Evolutionary conservation across 2,888 invertebrate genomes (phyloP), one percentile per base, ranked within the genome.

Genomic region (Melitaea athalia): DNA sequence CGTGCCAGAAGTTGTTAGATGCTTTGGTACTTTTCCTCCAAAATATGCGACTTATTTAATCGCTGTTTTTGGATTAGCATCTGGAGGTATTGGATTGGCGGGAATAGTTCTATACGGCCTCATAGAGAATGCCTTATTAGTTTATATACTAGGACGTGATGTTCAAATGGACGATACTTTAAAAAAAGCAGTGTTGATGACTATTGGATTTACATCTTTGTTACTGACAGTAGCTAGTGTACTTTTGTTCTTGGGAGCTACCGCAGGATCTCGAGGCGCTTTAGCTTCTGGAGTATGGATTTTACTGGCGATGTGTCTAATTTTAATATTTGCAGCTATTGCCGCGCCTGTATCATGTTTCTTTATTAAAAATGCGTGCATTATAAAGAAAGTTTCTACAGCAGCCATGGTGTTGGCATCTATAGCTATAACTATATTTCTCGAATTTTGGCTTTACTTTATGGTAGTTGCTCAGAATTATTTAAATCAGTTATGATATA

Each of bases 401-500:
- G 0, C 31, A 0, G 0, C 70, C 0, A 67, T 80, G 31, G 3
- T 75, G 3, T 10, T 83, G 0, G 64, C 33, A 10, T 76, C 78
- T 52, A 4, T 79, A 2, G 0, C 60, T 6, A 0, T 80, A 7
- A 77, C 79, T 0, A 0, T 78, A 11, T 88, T 81, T 73, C 64
- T 84, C 24, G 74, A 79, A 53, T 0, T 81, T 2, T 88, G 86
- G 85, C 31, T 86, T 10, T 87, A 85, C 77, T 86, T 83, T 63
- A 74, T 77, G 74, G 70, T 80, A 6, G 80, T 85, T 0, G 75
- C 77, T 7, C 77, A 79, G 63, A 85, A 79, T 69, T 72, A 75
- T 70, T 24, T 68, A 49, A 66, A 66, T 63, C 62, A 73, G 62
- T 61, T 74, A 52, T 70, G 38, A 68, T 52, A 14, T 53, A 3